Base-by-base conservation (phyloP, 1,140 invertebrate species). In the Penaeus vannamei region DNA sequence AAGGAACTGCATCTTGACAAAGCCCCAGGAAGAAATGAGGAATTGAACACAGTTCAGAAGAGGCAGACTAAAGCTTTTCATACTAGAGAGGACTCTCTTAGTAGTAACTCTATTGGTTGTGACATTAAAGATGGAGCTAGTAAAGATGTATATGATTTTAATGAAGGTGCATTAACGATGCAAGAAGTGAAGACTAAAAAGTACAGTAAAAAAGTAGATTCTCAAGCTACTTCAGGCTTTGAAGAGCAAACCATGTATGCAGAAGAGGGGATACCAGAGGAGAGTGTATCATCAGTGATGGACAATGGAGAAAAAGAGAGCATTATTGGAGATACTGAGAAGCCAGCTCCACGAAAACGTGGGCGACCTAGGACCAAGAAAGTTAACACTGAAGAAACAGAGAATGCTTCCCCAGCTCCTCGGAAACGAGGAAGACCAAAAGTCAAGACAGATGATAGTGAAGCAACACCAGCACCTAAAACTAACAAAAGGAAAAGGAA, bases 401-500 rank as follows among this genome's bases (percentile, higher is more conserved):
- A 46, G 22, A 53, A 10, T 53, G 53, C 5, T 53, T 53, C 53
- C 53, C 53, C 53, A 53, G 53, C 53, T 53, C 53, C 53, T 12
- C n/a, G n/a, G 26, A 76, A 32, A 76, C 42, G n/a, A 53, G 72
- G 36, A 19, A 23, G 10, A 29, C n/a, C 46, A 53, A 46, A 86
- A n/a, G 20, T 32, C 3, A 46, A 66, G 23, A 29, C 23, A 17
- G 60, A 42, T 23, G 59, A 36, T 42, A 23, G 22, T 64, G 77
- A 76, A 23, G 60, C 66, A 12, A 53, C 53, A 53, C 53, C 53
- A 53, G 53, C 8, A 10, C 53, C 53, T n/a, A n/a, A 19, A 14
- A 23, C 20, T 32, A 89, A 46, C 69, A 91, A 86, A 61, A 90
- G 87, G 42, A 89, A 84, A 87, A 84, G 80, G 32, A 83, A 64